A percentile compares a stretch with the other conserved stretches of the same genome.
Evolutionary conservation across 2,888 invertebrate species (phyloP).

Genomic region (Terebella lapidaria): DNA sequence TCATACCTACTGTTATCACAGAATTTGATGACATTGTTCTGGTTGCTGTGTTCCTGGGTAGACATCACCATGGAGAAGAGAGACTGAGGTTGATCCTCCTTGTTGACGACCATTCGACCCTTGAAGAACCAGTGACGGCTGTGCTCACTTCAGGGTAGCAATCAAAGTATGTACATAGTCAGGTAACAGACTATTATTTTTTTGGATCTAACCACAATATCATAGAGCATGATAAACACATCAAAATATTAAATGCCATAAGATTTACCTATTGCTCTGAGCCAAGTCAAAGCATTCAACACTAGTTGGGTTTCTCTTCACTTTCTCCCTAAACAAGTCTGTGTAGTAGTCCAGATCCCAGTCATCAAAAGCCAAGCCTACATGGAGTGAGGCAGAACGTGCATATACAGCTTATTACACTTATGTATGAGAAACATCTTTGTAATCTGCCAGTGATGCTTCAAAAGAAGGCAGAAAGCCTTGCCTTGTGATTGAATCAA

Average conservation of each 20-base stretch:
- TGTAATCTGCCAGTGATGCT: no score
- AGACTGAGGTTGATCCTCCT: slow-evolving; percentile 70
- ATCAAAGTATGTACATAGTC: neutral
- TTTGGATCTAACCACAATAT: neutral
- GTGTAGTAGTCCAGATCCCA: slow-evolving; percentile 90
- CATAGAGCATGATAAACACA: neutral
- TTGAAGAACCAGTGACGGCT: slow-evolving; percentile 99
- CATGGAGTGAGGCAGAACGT: neutral
- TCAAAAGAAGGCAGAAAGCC: no score
- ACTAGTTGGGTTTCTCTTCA: slow-evolving; percentile 89
- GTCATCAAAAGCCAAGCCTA: slow-evolving; percentile 80
- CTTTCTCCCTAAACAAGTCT: slow-evolving; percentile 73
- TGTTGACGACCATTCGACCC: slow-evolving; percentile 75
- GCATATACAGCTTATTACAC: no score
- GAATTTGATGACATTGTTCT: slow-evolving; percentile 94
- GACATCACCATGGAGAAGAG: slow-evolving; percentile 88
- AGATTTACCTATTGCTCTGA: slow-evolving; percentile 87
- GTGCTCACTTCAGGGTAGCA: slow-evolving; percentile 69
- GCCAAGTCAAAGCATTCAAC: slow-evolving; percentile 97
- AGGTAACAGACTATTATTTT: neutral
- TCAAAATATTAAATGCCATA: no score
- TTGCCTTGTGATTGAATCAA: no score
- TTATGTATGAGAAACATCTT: no score
- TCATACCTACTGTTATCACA: slow-evolving; percentile 96
- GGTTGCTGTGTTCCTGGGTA: slow-evolving; percentile 78